Evolutionary conservation across 2,888 invertebrate genomes (phyloP).

Genomic region (Chironomus tentans): DNA sequence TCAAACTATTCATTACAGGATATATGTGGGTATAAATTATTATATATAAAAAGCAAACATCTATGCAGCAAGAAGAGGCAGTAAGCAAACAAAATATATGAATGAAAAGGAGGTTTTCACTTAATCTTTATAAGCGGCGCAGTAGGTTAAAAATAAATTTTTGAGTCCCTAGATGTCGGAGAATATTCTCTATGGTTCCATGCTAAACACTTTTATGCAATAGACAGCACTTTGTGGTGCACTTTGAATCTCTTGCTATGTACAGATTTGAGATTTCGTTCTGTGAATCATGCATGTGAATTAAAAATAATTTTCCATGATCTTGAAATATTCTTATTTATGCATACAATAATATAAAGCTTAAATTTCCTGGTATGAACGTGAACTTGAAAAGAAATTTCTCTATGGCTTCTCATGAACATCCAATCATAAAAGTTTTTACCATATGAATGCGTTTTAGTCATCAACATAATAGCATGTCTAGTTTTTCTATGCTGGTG

Average conservation of each 20-base stretch:
- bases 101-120: neutral
- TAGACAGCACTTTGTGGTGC: no score
- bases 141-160: constrained; percentile 25
- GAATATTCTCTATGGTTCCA: neutral
- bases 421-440: neutral
- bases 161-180: constrained; percentile 7
- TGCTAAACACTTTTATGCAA: no score
- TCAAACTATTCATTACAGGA: neutral
- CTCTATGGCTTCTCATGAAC: neutral
- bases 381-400: no score
- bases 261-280: no score
- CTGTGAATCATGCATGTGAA: no score
- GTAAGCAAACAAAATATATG: no score
- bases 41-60: neutral
- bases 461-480: no score
- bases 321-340: no score
- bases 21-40: neutral
- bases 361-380: no score
- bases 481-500: neutral
- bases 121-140: neutral
- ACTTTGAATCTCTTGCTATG: no score
- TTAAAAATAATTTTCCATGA: no score
- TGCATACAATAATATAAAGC: no score
- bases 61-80: neutral
- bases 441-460: neutral